Base-by-base conservation (phyloP, 2,888 invertebrate species). In the Drosophila nigricruria region DNA sequence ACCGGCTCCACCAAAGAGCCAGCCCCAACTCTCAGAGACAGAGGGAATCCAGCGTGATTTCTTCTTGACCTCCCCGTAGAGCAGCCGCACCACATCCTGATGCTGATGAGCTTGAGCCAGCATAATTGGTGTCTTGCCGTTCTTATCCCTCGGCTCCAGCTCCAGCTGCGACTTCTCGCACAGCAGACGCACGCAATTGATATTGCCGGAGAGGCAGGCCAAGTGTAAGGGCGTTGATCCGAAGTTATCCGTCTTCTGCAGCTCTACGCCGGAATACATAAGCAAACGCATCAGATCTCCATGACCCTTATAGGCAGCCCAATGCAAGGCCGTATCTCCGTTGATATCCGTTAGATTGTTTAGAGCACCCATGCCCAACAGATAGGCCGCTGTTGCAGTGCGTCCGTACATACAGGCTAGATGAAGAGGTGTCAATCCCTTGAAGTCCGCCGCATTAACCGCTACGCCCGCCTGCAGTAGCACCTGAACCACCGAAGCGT, bases 281-380 rank as follows among this genome's bases (percentile, higher is more conserved):
- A 98, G 94, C 59, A 98, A 93, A 52, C 97, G 95, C 91, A 98
- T 97, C 67, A 98, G 93, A 89, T 98, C 98, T 0, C 97, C 96
- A 85, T 97, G 97, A 0, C 97, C 98, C 92, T 98, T 98, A 92
- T 98, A 98, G 0, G 98, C 97, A 0, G 98, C 97, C 98, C 98
- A 98, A 90, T 98, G 98, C 34, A 98, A 93, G 0, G 98, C 98
- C 0, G 97, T 97, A 89, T 98, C 98, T 0, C 98, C 98, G 90
- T 98, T 98, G 80, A 97, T 97, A 88, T 98, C 98, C 1, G 97
- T 96, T 52, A 97, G 94, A 88, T 97, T 96, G 77, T 97, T 96
- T 1, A 96, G 94, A 0, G 98, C 97, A 4, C 97, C 97, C 95
- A 97, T 97, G 32, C 98, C 98, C 57, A 98, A 94, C 0, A 98